Evolutionary conservation across 2,888 invertebrate species (phyloP).

Genomic region (Margaritifera margaritifera): DNA sequence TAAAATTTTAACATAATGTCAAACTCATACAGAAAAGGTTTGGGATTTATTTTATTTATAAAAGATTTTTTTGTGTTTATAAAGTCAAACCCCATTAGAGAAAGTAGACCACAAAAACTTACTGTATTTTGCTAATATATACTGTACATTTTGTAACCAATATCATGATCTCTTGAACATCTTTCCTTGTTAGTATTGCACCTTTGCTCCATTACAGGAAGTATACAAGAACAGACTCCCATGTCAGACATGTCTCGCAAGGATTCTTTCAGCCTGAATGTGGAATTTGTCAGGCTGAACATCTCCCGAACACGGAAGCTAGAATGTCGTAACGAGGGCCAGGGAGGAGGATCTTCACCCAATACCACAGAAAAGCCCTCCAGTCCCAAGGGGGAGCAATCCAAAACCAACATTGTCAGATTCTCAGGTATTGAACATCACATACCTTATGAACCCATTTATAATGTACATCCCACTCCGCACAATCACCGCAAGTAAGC

Average conservation of each 20-base stretch:
- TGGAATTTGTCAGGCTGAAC: conserved; percentile 97
- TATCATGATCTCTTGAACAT: neutral
- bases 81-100: neutral
- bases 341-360: conserved; percentile 16
- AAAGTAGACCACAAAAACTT: neutral
- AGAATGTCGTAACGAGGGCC: conserved; percentile 74
- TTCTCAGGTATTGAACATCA: conserved; percentile 83
- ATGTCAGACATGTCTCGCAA: conserved; percentile 77
- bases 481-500: no score
- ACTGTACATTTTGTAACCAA: neutral
- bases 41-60: no score
- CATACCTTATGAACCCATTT: no score
- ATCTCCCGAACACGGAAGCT: conserved; percentile 91
- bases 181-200: neutral
- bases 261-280: conserved; percentile 95
- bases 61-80: no score
- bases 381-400: conserved; percentile 39
- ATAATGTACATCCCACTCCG: no score
- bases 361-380: conserved; percentile 9
- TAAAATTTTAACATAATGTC: no score
- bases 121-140: neutral
- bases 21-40: no score
- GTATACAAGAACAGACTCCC: conserved; percentile 54
- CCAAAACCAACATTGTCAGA: conserved; percentile 79
- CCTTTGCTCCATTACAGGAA: conserved; percentile 38